A percentile compares a stretch with the other conserved stretches of the same genome.
Conservation (phyloP, 2,888 invertebrate genomes). For the Conistra vaccinii region DNA sequence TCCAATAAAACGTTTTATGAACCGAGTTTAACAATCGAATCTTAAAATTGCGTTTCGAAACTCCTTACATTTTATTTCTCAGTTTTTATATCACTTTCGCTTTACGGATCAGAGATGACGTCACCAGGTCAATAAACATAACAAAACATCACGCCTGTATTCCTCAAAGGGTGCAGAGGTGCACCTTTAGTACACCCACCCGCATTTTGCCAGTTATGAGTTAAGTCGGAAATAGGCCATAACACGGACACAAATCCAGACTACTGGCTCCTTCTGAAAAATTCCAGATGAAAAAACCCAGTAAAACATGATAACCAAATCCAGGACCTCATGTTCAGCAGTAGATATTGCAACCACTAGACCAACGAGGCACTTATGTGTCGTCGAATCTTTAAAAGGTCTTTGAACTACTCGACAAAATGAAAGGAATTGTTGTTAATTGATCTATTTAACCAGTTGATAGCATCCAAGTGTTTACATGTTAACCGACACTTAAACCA, state of each 20-base stretch:
- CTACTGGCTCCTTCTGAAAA: neutral
- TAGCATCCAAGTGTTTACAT: slow-evolving; percentile 36
- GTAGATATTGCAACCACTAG: neutral
- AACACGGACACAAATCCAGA: neutral
- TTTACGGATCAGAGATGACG: slow-evolving; percentile 24
- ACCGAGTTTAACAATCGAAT: slow-evolving; percentile 28
- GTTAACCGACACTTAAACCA: slow-evolving; percentile 32
- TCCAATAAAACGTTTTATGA: slow-evolving; percentile 35
- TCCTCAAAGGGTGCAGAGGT: neutral
- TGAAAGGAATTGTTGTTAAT: neutral
- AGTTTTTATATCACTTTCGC: slow-evolving; percentile 43
- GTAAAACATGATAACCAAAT: too few species aligned
- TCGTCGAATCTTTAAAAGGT: neutral
- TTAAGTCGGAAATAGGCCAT: too few species aligned
- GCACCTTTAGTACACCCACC: neutral
- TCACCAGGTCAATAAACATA: slow-evolving; percentile 15
- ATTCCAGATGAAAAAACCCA: neutral
- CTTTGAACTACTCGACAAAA: neutral
- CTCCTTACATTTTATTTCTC: slow-evolving; percentile 24
- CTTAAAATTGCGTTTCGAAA: slow-evolving; percentile 38
- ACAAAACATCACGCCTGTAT: neutral
- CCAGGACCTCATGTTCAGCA: too few species aligned
- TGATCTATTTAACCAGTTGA: slow-evolving; percentile 22
- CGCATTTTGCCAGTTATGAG: neutral
- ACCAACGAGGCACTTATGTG: neutral